Conservation (phyloP, 23 tunicate species). For the Trididemnum clinides region DNA sequence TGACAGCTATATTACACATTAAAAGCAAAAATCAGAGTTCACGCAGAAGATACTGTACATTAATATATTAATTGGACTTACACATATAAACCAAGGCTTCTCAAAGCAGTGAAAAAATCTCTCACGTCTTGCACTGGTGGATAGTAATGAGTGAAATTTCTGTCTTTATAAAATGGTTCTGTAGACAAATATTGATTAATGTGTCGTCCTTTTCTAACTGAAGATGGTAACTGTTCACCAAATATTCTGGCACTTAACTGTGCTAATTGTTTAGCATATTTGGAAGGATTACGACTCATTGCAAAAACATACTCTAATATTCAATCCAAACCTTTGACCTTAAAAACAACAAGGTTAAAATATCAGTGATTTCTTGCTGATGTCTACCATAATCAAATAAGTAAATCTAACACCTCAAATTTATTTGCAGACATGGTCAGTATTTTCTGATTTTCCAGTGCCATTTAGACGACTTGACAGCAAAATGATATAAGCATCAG, state of each 20-base stretch:
- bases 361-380: no score
- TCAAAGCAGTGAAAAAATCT: conserved; percentile 10
- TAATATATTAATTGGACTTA: conserved; percentile 13
- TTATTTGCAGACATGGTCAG: no score
- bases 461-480: no score
- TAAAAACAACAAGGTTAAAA: no score
- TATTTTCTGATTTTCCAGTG: no score
- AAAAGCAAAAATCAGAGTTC: no score
- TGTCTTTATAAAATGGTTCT: conserved; percentile 35
- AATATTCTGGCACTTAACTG: conserved; percentile 43
- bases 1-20: no score
- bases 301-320: background rate
- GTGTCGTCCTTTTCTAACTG: background rate
- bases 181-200: background rate
- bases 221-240: conserved; percentile 17
- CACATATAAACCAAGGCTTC: conserved; percentile 37
- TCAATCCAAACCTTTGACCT: no score
- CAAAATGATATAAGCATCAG: no score
- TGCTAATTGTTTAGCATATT: conserved; percentile 46
- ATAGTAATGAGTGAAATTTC: conserved; percentile 20
- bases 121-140: conserved; percentile 41
- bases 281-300: conserved; percentile 32
- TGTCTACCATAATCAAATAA: no score
- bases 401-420: no score
- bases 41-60: background rate